A percentile compares a stretch with the other conserved stretches of the same genome.
Evolutionary conservation across 2,113 vertebrate species (phyloP).

Genomic region (Lichenostomus cassidix): DNA sequence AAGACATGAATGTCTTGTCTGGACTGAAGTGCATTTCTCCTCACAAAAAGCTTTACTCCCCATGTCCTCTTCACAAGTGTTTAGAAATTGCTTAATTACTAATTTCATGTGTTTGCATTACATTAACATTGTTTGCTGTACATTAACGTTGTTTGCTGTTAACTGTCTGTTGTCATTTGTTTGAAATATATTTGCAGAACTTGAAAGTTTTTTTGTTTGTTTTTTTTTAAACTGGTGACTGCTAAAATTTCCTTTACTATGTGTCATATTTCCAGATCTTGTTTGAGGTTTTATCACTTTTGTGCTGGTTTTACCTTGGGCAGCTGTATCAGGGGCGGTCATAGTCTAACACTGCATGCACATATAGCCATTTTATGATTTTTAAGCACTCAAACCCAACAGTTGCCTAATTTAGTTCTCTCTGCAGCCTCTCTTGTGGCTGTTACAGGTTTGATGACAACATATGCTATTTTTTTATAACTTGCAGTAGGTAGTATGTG

Average conservation of each 20-base stretch:
- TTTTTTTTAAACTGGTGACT: neutral
- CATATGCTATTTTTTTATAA: neutral
- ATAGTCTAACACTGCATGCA: neutral
- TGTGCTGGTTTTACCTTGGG: neutral
- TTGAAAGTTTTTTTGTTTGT: neutral
- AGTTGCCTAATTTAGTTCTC: neutral
- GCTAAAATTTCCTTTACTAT: neutral
- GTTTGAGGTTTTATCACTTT: neutral
- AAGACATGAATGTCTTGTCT: neutral
- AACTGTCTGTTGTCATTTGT: neutral
- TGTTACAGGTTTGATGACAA: neutral
- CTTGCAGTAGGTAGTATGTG: neutral
- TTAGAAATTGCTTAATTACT: neutral
- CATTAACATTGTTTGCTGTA: neutral
- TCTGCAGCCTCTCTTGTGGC: neutral
- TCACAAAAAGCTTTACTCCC: neutral
- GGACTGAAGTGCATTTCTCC: neutral
- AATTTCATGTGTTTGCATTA: neutral
- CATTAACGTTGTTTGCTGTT: neutral
- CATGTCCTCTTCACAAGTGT: neutral
- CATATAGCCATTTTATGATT: neutral
- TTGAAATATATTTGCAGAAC: neutral
- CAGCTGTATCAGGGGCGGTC: neutral
- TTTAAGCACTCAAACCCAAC: neutral
- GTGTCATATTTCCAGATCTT: neutral